A percentile compares a stretch with the other conserved stretches of the same genome.
Evolutionary conservation across 2,113 vertebrate genomes (phyloP).

Genomic region (Hippocampus mohnikei): DNA sequence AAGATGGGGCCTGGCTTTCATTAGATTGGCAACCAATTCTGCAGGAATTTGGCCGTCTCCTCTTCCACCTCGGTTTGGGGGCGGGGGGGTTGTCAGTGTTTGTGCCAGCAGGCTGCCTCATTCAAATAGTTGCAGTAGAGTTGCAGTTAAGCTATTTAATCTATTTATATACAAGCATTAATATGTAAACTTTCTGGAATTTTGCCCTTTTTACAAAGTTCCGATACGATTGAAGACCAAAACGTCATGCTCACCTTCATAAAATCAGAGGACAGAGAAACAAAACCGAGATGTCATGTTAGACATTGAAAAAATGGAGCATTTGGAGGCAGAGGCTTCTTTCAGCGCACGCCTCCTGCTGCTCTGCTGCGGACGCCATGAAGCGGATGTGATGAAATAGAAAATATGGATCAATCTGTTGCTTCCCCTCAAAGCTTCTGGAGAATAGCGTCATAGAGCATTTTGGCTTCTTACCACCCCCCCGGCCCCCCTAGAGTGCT

Average conservation of each 20-base stretch:
- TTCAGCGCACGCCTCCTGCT: neutral
- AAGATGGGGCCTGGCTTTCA: no score
- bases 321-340: neutral
- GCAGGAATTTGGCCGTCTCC: no score
- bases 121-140: no score
- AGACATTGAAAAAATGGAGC: neutral
- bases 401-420: constrained; percentile 61
- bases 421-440: constrained; percentile 42
- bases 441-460: constrained; percentile 39
- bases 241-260: neutral
- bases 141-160: no score
- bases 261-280: no score
- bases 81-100: no score
- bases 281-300: neutral
- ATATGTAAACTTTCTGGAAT: neutral
- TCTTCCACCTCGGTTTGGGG: no score
- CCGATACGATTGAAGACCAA: neutral
- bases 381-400: constrained; percentile 32
- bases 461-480: neutral
- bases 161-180: no score
- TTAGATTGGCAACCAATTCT: no score
- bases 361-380: neutral
- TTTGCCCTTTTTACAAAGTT: neutral
- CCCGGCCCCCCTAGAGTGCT: constrained; percentile 11
- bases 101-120: no score